phyloP scores from a whole-genome alignment of 1,140 invertebrate species.

The Conopomorpha cramerella region DNA sequence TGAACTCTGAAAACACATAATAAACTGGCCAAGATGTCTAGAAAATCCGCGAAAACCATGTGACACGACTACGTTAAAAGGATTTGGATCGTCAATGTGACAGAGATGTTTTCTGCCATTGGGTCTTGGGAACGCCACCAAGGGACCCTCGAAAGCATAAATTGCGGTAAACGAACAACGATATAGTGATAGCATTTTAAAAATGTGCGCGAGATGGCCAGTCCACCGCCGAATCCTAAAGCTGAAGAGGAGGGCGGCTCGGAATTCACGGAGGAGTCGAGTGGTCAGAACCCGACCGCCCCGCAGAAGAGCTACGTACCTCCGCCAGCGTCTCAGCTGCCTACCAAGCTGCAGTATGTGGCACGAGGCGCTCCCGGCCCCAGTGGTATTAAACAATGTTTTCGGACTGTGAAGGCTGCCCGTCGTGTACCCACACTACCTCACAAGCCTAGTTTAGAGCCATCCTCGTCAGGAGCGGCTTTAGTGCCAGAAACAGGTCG shows the following conservation, averaged over 20 bases:
- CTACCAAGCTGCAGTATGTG: slow-evolving; percentile 42
- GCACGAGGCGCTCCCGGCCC: slow-evolving; percentile 36
- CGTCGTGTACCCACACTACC: slow-evolving; percentile 42
- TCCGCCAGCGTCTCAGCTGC: slow-evolving; percentile 40
- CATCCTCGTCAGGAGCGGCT: slow-evolving; percentile 5
- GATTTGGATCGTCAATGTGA: slow-evolving; percentile 58
- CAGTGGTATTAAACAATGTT: slow-evolving; percentile 50
- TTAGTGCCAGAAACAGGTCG: slow-evolving; percentile 12
- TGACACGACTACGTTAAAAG: slow-evolving; percentile 60
- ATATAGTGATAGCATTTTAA: slow-evolving; percentile 49
- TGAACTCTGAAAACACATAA: slow-evolving; percentile 9
- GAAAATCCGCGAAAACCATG: slow-evolving; percentile 52
- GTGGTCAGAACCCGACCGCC: slow-evolving; percentile 41
- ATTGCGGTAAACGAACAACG: slow-evolving; percentile 43
- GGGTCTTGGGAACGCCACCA: slow-evolving; percentile 38
- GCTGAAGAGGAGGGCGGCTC: slow-evolving; percentile 48
- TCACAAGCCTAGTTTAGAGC: slow-evolving; percentile 9
- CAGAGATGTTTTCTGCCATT: slow-evolving; percentile 60
- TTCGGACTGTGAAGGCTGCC: slow-evolving; percentile 47
- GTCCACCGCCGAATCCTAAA: slow-evolving; percentile 55
- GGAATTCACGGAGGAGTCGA: slow-evolving; percentile 41
- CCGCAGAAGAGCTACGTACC: slow-evolving; percentile 53
- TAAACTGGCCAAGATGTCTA: slow-evolving; percentile 17
- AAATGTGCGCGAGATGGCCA: slow-evolving; percentile 61
- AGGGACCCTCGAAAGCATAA: slow-evolving; percentile 28